Base-by-base conservation (phyloP, 1,140 invertebrate genomes). In the Lycorma delicatula region DNA sequence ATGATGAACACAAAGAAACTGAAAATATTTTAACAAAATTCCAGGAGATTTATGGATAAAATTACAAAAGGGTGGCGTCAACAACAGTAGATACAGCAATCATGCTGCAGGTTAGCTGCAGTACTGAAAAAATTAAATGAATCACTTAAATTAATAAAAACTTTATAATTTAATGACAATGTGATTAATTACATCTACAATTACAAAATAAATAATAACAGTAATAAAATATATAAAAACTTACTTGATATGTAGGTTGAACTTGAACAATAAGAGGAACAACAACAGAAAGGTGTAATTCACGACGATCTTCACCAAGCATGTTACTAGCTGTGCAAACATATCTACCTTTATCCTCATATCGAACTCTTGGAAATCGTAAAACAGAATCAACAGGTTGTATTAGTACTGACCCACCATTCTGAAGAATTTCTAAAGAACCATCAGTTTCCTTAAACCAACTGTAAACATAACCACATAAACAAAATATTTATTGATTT, bases 261-360 rank as follows among this genome's bases (percentile, higher is more conserved):
- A 86, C 81, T 64, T 86, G 83, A 1, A 83, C 84, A 13, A 81
- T 82, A 7, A 89, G 76, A 66, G 86, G 84, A 18, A 82, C 80
- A 34, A 81, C 80, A 46, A 89, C 81, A 44, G 77, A 77, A 52
- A 89, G 72, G 57, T 82, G 78, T 55, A 86, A 79, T 66, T 87
- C 79, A 58, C 85, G 75, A 50, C 84, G 78, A 67, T 85, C 78
- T 69, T 91, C 86, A 1, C 91, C 91, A 61, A 87, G 85, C 60
- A 84, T 79, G 76, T 93, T 95, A 65, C 81, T 83, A 13, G 88
- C 90, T 51, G 89, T 78, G 70, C 91, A 95, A 54, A 83, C 76
- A 71, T 88, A 82, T 48, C 81, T 76, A 3, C 88, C 89, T n/a
- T 79, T 79, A 68, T 93, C 89, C 27, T 80, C 72, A 5, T 79